Percentiles rank a stretch among this genome's conserved stretches.
Evolutionary conservation across 2,888 invertebrate genomes (phyloP).

Genomic region (Geophilus truncorum): DNA sequence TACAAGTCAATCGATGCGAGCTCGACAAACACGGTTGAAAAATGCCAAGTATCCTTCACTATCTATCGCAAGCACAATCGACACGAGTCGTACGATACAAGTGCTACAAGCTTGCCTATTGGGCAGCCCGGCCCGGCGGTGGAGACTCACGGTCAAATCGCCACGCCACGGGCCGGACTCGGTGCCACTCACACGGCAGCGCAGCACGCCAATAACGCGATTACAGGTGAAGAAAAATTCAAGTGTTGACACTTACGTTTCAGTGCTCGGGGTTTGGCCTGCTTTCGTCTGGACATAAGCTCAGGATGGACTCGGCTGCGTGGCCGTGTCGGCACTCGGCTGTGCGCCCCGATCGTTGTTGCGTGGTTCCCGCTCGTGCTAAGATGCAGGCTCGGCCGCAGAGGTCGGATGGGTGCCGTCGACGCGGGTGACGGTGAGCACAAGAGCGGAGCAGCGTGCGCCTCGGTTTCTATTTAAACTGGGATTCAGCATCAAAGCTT

Average conservation of each 20-base stretch:
- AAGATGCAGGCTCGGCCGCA: not conserved
- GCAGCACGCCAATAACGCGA: not conserved
- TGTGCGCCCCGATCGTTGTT: slow-evolving; percentile 25
- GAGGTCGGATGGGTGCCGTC: slow-evolving; percentile 25
- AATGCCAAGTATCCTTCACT: not conserved
- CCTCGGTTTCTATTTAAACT: slow-evolving; percentile 34
- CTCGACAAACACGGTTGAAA: not conserved
- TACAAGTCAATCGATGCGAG: not conserved
- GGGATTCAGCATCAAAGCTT: slow-evolving; percentile 32
- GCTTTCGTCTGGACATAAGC: slow-evolving; percentile 63
- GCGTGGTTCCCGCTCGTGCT: not conserved
- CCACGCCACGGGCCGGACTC: not conserved
- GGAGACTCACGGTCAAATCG: not conserved
- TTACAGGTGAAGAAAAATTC: not conserved
- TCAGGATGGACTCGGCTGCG: not conserved
- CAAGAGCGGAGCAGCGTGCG: slow-evolving; percentile 25
- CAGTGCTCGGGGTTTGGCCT: slow-evolving; percentile 64
- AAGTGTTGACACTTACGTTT: slow-evolving; percentile 57
- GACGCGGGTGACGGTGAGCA: not conserved
- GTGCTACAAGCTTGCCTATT: not conserved
- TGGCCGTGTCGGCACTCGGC: slow-evolving; percentile 29
- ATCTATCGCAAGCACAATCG: not conserved
- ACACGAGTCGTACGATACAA: not conserved
- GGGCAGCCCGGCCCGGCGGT: not conserved
- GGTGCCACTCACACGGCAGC: not conserved